Percentiles rank a stretch among this genome's conserved stretches.
phyloP scores from a whole-genome alignment of 2,888 invertebrate genomes.

The Cataglyphis rosenhaueri region DNA sequence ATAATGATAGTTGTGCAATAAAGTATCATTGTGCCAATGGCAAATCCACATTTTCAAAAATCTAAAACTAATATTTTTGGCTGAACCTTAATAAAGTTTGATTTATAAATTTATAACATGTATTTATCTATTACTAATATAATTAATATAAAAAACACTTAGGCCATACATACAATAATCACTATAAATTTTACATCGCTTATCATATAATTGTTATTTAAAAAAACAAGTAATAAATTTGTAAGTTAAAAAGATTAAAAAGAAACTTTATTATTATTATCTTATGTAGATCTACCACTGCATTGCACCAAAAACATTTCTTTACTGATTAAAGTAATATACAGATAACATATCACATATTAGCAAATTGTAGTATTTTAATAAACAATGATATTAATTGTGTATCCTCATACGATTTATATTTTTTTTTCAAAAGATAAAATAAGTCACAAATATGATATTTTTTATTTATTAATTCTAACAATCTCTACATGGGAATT shows the following conservation, averaged over 20 bases:
- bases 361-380: neutral
- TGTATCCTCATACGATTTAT: neutral
- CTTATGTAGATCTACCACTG: neutral
- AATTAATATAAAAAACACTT: neutral
- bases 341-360: neutral
- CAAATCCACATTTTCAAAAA: neutral
- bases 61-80: neutral
- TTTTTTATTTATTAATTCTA: slow-evolving; percentile 15
- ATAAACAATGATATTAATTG: slow-evolving; percentile 19
- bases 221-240: slow-evolving; percentile 13
- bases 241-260: neutral
- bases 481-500: neutral
- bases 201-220: slow-evolving; percentile 9
- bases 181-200: slow-evolving; percentile 9
- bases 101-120: neutral
- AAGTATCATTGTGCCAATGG: neutral
- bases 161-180: neutral
- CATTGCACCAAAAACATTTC: slow-evolving; percentile 5
- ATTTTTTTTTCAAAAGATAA: slow-evolving; percentile 21
- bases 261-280: neutral
- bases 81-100: neutral
- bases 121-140: slow-evolving; percentile 2
- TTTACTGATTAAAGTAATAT: neutral
- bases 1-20: neutral
- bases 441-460: slow-evolving; percentile 19